Conservation (phyloP, 2,797 vertebrate genomes). For the Masticophis lateralis region DNA sequence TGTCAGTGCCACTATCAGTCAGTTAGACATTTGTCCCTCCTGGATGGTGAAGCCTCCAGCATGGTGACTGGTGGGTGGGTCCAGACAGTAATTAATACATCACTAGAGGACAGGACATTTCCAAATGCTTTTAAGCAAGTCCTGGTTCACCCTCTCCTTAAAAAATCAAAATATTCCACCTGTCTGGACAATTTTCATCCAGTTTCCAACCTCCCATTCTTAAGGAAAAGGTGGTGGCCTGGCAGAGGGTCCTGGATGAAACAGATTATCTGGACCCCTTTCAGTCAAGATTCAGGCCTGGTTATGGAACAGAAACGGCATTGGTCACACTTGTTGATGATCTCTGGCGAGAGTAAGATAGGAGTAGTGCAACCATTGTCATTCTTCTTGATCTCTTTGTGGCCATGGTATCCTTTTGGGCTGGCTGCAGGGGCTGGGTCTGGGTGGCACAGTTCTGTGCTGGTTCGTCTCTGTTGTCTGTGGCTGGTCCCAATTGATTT, state of each 20-base stretch:
- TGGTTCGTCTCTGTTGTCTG: too few relatives aligned
- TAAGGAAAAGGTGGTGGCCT: not conserved
- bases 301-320: not conserved
- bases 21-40: not conserved
- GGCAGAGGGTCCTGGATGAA: not conserved
- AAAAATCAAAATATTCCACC: not conserved
- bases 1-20: not conserved
- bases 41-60: not conserved
- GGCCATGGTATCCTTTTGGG: too few relatives aligned
- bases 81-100: not conserved
- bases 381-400: too few relatives aligned
- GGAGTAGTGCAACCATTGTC: too few relatives aligned
- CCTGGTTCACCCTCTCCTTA: not conserved
- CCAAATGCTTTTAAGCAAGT: not conserved
- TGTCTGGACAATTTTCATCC: not conserved
- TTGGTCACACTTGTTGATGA: too few relatives aligned
- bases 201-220: not conserved
- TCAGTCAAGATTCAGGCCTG: not conserved
- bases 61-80: not conserved
- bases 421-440: too few relatives aligned
- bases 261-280: not conserved
- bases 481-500: too few relatives aligned
- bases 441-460: too few relatives aligned
- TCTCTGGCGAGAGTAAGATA: too few relatives aligned
- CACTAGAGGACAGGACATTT: not conserved